phyloP scores from a whole-genome alignment of 2,113 vertebrate genomes.

The Pandion haliaetus region DNA sequence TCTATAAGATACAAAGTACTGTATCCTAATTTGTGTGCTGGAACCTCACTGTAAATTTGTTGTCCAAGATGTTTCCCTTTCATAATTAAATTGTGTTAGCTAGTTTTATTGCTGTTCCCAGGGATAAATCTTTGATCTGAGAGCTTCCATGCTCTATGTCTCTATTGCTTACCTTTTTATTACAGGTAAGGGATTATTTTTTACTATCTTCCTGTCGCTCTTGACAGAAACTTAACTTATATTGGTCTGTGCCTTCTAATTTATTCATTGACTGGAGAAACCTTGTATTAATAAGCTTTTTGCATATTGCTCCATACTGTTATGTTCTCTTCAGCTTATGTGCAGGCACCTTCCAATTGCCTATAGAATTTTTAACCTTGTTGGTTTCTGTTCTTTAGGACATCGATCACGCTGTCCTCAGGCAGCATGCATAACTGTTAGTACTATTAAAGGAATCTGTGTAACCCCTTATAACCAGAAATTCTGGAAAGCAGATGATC shows the following conservation, averaged over 20 bases:
- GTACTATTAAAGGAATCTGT: background rate
- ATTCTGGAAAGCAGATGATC: background rate
- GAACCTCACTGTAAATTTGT: slow-evolving; percentile 65
- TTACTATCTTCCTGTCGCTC: slow-evolving; percentile 19
- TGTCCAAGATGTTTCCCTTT: slow-evolving; percentile 62
- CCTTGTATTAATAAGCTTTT: slow-evolving; percentile 46
- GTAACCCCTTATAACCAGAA: background rate
- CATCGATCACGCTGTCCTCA: background rate
- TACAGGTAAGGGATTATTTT: slow-evolving; percentile 57
- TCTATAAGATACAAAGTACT: slow-evolving; percentile 39
- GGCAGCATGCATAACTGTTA: background rate
- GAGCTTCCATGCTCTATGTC: slow-evolving; percentile 46
- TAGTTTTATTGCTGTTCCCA: slow-evolving; percentile 68
- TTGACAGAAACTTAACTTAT: slow-evolving; percentile 64
- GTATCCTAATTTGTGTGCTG: slow-evolving; percentile 68
- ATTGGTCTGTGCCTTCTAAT: slow-evolving; percentile 29
- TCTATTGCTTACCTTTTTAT: slow-evolving; percentile 68
- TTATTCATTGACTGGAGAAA: slow-evolving; percentile 37
- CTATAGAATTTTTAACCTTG: background rate
- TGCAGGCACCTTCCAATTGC: background rate
- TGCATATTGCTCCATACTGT: background rate
- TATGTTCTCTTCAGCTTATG: background rate
- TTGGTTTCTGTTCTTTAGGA: background rate
- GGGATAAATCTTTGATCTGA: slow-evolving; percentile 72
- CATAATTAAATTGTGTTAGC: slow-evolving; percentile 74